phyloP scores from a whole-genome alignment of 2,113 vertebrate species.

The Nannospalax galili region DNA sequence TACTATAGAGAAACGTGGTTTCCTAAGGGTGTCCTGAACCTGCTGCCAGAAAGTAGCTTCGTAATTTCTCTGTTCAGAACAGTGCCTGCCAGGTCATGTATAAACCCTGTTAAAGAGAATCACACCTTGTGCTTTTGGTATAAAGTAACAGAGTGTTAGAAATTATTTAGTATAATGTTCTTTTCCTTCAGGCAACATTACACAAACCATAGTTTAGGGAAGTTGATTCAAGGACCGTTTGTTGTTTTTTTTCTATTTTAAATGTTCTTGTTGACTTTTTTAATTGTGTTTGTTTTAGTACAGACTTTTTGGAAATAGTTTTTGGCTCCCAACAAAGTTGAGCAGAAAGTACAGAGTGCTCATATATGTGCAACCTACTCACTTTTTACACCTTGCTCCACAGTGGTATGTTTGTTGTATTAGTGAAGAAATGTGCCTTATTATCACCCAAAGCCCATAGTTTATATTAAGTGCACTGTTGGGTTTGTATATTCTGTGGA shows the following conservation, averaged over 20 bases:
- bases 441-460: not conserved
- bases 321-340: conserved; percentile 27
- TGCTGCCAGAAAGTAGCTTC: not conserved
- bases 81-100: not conserved
- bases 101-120: not conserved
- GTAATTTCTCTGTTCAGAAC: not conserved
- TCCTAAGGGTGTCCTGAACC: not conserved
- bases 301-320: not conserved
- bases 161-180: not conserved
- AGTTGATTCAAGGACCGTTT: not conserved
- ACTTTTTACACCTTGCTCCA: accelerated
- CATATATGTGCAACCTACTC: accelerated
- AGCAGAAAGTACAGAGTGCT: not conserved
- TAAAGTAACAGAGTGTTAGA: not conserved
- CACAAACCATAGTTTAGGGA: conserved; percentile 1
- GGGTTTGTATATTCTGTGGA: not conserved
- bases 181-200: conserved; percentile 23
- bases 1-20: not conserved
- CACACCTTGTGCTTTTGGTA: not conserved
- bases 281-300: not conserved
- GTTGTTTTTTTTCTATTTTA: not conserved
- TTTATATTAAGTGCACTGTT: not conserved
- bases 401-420: accelerated
- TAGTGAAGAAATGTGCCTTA: accelerated
- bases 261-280: not conserved